Evolutionary conservation across 1,140 invertebrate genomes (phyloP), one percentile per base, ranked within the genome.

Genomic region (Drosophila gunungcola): DNA sequence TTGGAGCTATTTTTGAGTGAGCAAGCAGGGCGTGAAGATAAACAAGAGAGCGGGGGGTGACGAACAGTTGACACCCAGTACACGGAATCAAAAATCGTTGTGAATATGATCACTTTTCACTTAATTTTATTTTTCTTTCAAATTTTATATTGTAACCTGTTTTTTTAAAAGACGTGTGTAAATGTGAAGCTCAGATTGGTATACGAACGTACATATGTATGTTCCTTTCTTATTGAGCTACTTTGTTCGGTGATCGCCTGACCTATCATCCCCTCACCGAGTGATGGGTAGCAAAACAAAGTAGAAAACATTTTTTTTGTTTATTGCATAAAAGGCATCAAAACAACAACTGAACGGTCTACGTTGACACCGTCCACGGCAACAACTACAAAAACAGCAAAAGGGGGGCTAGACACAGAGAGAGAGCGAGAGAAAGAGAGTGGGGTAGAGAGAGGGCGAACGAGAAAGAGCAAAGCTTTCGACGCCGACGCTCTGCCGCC

Each of bases 291-390:
- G 49, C 49, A 48, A 39, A 48, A 70, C 52, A 69, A 46, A 43
- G 60, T 64, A 42, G 38, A 64, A 67, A 65, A 48, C 46, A 64
- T 52, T 73, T 83, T 83, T 21, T 75, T 27, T 76, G 45, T 76
- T 78, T 81, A 78, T 86, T 84, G 81, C 81, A 85, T 84, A 84
- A 84, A 83, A 79, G 64, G 80, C 70, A 83, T 62, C 43, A 73
- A 65, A 78, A 63, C 78, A 69, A 70, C 63, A 55, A 51, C 49
- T 60, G 55, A 79, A 42, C 48, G 55, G 69, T 56, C 51, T 54
- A 70, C 64, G 73, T 75, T 75, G 73, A 75, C 73, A 64, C 53
- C 52, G 54, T 56, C 54, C 34, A 53, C 46, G 25, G 34, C 13
- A 32, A 38, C 63, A 21, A 38, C 16, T 38, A 7, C 51, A 54